These are phyloP conservation scores for Acinonyx jubatus DNA, from an alignment of 2,113 vertebrate species.

Conservation along the genomic window DNA sequence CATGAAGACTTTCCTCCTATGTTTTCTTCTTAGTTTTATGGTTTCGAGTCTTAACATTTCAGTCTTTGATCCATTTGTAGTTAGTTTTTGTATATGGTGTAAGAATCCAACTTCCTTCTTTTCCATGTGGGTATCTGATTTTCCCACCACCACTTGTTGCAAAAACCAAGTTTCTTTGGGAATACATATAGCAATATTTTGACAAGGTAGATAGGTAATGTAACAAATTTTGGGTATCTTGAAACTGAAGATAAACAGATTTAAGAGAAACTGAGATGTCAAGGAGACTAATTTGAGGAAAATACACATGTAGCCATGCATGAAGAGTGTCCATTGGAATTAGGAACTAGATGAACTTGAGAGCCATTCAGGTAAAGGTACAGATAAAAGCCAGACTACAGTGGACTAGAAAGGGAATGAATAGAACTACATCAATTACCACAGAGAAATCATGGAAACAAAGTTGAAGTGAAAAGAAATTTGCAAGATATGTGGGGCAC, in stretches of 20 bases:
- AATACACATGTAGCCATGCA: neutral
- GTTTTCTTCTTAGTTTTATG: neutral
- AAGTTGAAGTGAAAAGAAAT: constrained; percentile 12
- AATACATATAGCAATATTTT: neutral
- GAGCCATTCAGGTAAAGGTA: neutral
- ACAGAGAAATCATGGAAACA: neutral
- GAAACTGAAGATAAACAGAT: neutral
- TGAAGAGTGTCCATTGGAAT: neutral
- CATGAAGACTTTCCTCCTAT: neutral
- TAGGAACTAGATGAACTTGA: neutral
- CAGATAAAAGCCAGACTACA: neutral
- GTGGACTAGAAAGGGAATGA: neutral
- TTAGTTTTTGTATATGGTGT: neutral
- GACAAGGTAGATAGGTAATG: neutral
- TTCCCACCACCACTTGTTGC: neutral
- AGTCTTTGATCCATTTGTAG: neutral
- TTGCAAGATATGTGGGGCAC: neutral
- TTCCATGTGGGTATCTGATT: neutral
- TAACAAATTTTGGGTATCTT: neutral
- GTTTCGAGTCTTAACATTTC: neutral
- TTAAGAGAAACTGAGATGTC: neutral
- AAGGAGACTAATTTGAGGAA: neutral
- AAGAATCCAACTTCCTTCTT: neutral
- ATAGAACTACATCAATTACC: neutral
- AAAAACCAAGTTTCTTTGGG: neutral